Percentiles rank a stretch among this genome's conserved stretches.
Evolutionary conservation across 2,797 vertebrate genomes (phyloP).

Genomic region (Aythya fuligula): DNA sequence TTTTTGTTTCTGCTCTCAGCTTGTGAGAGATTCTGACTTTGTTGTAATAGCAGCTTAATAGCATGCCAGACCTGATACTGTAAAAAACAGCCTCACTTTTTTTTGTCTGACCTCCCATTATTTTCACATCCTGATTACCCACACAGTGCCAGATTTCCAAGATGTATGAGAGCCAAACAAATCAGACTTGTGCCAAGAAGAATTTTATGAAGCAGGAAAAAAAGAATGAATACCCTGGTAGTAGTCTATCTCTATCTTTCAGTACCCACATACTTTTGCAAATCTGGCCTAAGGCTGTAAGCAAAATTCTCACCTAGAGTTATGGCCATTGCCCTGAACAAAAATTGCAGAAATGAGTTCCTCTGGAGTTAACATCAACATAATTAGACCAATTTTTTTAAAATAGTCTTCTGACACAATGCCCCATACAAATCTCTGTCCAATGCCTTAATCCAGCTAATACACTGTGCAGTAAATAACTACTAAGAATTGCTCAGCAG

Average conservation of each 20-base stretch:
- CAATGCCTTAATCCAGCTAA: neutral
- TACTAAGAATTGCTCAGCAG: neutral
- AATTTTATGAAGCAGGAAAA: neutral
- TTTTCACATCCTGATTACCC: neutral
- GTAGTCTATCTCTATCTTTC: neutral
- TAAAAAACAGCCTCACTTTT: neutral
- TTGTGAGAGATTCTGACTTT: neutral
- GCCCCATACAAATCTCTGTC: neutral
- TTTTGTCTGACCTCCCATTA: neutral
- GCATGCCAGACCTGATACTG: neutral
- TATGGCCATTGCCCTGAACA: neutral
- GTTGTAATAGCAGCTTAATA: neutral
- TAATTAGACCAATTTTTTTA: neutral
- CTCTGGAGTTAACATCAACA: neutral
- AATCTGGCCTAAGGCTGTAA: neutral
- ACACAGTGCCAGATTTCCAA: neutral
- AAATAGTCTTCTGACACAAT: neutral
- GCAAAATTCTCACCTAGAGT: neutral
- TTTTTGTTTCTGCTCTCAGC: neutral
- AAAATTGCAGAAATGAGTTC: constrained; percentile 21
- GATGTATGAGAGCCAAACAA: constrained; percentile 3
- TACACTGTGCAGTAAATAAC: neutral
- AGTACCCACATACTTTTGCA: constrained; percentile 9
- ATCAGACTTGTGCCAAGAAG: neutral
- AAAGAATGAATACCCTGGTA: neutral